phyloP scores from a whole-genome alignment of 2,888 invertebrate genomes.

The Sinelater perroti region DNA sequence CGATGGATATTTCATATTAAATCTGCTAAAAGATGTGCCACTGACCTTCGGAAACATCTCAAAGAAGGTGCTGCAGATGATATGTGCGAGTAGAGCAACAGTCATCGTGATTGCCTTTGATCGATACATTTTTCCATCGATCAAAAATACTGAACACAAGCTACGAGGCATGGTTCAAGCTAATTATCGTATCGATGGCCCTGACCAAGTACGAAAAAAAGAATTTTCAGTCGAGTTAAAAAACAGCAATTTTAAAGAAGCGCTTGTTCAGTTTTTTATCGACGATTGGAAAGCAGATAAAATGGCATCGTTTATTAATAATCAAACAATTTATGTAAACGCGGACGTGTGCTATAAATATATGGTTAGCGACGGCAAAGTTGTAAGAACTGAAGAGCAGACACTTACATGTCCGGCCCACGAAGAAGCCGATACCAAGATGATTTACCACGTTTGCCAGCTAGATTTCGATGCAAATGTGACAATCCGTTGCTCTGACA shows the following conservation, averaged over 20 bases:
- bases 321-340: slow-evolving; percentile 40
- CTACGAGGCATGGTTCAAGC: slow-evolving; percentile 26
- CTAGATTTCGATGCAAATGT: slow-evolving; percentile 29
- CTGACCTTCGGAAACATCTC: slow-evolving; percentile 36
- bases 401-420: not conserved
- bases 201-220: slow-evolving; percentile 38
- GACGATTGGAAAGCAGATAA: slow-evolving; percentile 37
- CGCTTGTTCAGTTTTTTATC: slow-evolving; percentile 29
- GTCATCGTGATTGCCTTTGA: slow-evolving; percentile 41
- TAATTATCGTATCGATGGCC: slow-evolving; percentile 35
- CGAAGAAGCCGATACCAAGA: slow-evolving; percentile 22
- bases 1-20: slow-evolving; percentile 40
- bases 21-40: slow-evolving; percentile 35
- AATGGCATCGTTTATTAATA: slow-evolving; percentile 34
- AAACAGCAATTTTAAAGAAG: slow-evolving; percentile 40
- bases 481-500: slow-evolving; percentile 42
- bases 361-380: slow-evolving; percentile 15
- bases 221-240: slow-evolving; percentile 40
- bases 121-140: slow-evolving; percentile 41
- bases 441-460: slow-evolving; percentile 20
- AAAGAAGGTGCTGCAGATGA: slow-evolving; percentile 27
- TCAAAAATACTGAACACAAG: slow-evolving; percentile 42
- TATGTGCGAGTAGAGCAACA: slow-evolving; percentile 13
- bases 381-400: not conserved
- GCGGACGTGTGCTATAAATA: slow-evolving; percentile 19